These are phyloP conservation scores for Procavia capensis DNA, from an alignment of 2,113 vertebrate genomes.

Conservation along the genomic window DNA sequence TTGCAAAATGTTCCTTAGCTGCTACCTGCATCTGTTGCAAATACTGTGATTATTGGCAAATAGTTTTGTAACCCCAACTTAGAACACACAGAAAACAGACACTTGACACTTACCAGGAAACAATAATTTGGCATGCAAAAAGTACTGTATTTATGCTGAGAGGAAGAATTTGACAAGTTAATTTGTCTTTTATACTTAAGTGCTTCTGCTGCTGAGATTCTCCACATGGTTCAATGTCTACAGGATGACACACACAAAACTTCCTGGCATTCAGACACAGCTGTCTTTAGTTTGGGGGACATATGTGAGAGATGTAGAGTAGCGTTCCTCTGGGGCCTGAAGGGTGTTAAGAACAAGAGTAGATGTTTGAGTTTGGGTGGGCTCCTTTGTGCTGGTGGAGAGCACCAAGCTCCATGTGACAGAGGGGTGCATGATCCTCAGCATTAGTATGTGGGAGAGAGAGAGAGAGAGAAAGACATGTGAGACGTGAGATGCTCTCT, in stretches of 20 bases:
- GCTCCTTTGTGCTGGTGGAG: not conserved
- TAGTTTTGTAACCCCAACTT: not conserved
- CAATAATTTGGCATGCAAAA: not conserved
- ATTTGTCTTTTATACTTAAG: constrained; percentile 51
- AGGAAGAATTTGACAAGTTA: constrained; percentile 29
- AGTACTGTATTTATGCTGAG: not conserved
- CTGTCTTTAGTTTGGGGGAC: not conserved
- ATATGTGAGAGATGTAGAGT: not conserved
- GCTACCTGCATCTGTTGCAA: constrained; percentile 15
- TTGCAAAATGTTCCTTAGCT: not conserved
- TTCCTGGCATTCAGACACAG: not conserved
- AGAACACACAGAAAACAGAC: constrained; percentile 29
- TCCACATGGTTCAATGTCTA: not conserved
- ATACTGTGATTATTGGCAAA: not conserved
- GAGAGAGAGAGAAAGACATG: not conserved
- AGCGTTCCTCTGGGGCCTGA: not conserved
- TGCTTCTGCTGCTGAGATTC: not conserved
- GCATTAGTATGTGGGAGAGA: too few species aligned
- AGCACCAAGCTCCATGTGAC: not conserved
- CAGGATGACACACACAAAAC: not conserved
- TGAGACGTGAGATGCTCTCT: not conserved
- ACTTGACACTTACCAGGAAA: constrained; percentile 27
- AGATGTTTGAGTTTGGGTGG: not conserved
- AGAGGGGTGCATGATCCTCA: not conserved
- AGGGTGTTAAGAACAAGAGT: not conserved